A percentile compares a stretch with the other conserved stretches of the same genome.
phyloP scores from a whole-genome alignment of 1,140 invertebrate genomes.

The Caenorhabditis elegans region WBcel235 BX284606.5:13159001-13159500 shows the following conservation, averaged over 20 bases:
- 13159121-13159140: neutral
- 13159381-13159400: too few species aligned
- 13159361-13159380: too few species aligned
- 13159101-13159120: neutral
- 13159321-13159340: too few species aligned
- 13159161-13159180: slow-evolving; percentile 14
- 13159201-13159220: neutral
- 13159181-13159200: neutral
- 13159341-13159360: too few species aligned
- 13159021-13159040: neutral
- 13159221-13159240: slow-evolving; percentile 19
- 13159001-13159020: too few species aligned
- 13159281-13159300: slow-evolving; percentile 15
- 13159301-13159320: neutral
- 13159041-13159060: neutral
- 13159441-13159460: too few species aligned
- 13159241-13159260: neutral
- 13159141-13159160: neutral
- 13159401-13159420: neutral
- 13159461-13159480: too few species aligned
- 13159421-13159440: neutral
- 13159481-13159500: too few species aligned
- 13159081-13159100: neutral
- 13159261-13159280: neutral
- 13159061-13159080: neutral